Conservation (phyloP, 2,113 vertebrate species). For the Rhipidura dahli region DNA sequence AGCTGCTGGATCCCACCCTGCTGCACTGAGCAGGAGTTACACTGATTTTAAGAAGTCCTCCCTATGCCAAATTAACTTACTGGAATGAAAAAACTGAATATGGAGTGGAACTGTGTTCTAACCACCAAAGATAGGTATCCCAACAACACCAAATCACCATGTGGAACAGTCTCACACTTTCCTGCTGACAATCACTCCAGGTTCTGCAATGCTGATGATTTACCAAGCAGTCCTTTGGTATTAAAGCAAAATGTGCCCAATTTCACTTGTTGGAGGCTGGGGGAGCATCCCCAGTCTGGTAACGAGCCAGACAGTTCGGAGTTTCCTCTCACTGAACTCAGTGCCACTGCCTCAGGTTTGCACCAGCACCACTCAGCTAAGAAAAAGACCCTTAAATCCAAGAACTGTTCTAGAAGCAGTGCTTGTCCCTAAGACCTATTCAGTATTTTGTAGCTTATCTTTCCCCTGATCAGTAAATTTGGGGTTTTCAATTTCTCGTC, state of each 20-base stretch:
- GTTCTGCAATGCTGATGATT: not conserved
- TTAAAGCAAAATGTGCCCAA: fast-evolving
- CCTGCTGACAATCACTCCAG: not conserved
- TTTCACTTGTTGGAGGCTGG: too few species aligned
- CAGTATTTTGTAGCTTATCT: not conserved
- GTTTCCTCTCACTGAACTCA: not conserved
- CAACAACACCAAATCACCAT: fast-evolving
- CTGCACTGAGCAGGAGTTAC: not conserved
- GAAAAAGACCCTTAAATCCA: not conserved
- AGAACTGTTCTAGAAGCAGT: not conserved
- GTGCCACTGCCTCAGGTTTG: not conserved
- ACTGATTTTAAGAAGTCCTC: not conserved
- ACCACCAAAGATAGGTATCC: not conserved
- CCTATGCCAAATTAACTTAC: not conserved
- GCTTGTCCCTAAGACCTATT: not conserved
- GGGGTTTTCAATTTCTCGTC: not conserved
- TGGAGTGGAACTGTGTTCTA: not conserved
- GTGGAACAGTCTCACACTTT: not conserved
- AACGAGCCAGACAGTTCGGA: fast-evolving
- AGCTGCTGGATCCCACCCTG: not conserved
- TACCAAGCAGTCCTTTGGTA: not conserved
- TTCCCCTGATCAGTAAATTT: not conserved
- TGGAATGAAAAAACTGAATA: not conserved
- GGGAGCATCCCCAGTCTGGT: not conserved
- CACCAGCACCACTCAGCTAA: not conserved